Base-by-base conservation (phyloP, 2,113 vertebrate genomes). In the Caracal caracal region DNA sequence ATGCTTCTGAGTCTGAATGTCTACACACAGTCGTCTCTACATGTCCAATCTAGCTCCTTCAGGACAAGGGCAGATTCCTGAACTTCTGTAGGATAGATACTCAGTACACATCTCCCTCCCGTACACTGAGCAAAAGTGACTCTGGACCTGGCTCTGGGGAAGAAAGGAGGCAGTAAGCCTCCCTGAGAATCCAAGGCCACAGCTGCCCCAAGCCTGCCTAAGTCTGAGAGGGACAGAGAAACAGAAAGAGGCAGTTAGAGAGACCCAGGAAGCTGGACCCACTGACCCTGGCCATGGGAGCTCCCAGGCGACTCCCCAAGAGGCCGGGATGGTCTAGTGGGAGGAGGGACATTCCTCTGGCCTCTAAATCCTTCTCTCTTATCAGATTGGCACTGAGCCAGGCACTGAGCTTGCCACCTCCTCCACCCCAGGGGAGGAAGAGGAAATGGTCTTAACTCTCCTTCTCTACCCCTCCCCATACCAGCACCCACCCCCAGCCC, bases 371-470 rank as follows among this genome's bases (percentile, higher is more conserved):
- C 59, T 84, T 83, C 59, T 63, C 53, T 93, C 47, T 66, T 96
- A 96, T 96, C 94, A 95, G 93, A 95, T 2, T 76, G 95, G 96
- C 90, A 51, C 81, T n/a, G n/a, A 56, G 94, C 85, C 94, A 82
- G 1, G 4, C 24, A 22, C 53, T 49, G 65, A 13, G 37, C 33
- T 79, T 35, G 37, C 78, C 63, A 22, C 63, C 56, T 8, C 30
- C 49, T 70, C 51, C 68, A 78, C 59, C 66, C 78, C 43, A 53
- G 49, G 33, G 53, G 65, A 97, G 43, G 87, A 91, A 95, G 40
- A 82, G 83, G 94, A 96, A 87, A 65, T 10, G 0, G 53, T 37
- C 68, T 53, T 59, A 49, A 89, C 75, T 40, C 51, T 56, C 81
- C 71, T 84, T 65, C 43, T 71, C 47, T 19, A 37, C 63, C 59